Evolutionary conservation across 2,888 invertebrate genomes (phyloP), one percentile per base, ranked within the genome.

Genomic region (Chloroclystis v-ata): DNA sequence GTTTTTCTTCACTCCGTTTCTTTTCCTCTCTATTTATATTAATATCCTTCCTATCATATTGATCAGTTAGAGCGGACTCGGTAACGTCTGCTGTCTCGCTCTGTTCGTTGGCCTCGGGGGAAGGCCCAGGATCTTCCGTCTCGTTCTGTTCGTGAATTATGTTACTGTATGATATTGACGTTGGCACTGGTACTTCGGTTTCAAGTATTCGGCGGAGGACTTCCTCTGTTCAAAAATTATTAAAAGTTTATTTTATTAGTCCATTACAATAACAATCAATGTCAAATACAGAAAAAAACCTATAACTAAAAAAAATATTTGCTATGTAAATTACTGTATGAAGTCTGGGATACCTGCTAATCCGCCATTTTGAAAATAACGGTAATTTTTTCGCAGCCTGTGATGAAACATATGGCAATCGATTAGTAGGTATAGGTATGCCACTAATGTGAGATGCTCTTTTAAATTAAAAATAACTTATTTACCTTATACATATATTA

Each of bases 161-260:
- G 52, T 45, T 64, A 24, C 72, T 30, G 60, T 71, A 77, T 0
- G 46, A 12, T 3, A 33, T 51, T 56, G 12, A 38, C 51, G 37
- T 56, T 49, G 1, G 62, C 0, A 78, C 79, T 49, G 1, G 62
- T 0, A 78, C 79, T 29, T 84, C 81, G 0, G 61, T 61, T 11
- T 87, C 83, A 47, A 88, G 71, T 51, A 87, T 83, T 9, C 80
- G 60, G 55, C 83, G 84, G 1, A 87, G 67, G 1, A 79, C 77
- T 60, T 88, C 88, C 57, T 86, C 87, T 88, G 61, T 37, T 35
- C 5, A 8, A 14, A 30, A 8, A 30, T 20, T 20, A 5, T 20
- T 20, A 20, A 6, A 3, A 3, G 1, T 26, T 6, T 8, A 26
- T 26, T 26, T 8, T 8, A 26, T 26, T 6, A 26, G 20, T 26